These are phyloP conservation scores for Scatophagus argus DNA, from an alignment of 2,113 vertebrate species.

Conservation along the genomic window DNA sequence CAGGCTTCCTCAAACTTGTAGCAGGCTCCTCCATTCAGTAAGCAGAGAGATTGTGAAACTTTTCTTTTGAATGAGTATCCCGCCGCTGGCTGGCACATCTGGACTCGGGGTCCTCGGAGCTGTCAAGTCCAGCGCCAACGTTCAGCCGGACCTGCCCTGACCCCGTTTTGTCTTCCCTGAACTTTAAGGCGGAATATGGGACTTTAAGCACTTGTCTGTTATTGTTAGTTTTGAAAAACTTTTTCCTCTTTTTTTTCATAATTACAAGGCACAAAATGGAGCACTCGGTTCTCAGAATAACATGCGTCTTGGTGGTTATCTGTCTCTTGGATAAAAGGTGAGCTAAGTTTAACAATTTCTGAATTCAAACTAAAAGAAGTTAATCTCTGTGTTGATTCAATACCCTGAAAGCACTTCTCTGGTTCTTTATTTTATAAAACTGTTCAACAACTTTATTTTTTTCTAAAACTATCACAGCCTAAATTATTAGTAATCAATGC, in stretches of 20 bases:
- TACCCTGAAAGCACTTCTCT: neutral
- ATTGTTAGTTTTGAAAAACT: conserved; percentile 17
- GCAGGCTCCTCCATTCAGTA: conserved; percentile 42
- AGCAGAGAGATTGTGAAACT: conserved; percentile 65
- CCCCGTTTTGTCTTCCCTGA: conserved; percentile 7
- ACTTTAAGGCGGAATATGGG: conserved; percentile 59
- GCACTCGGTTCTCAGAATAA: conserved; percentile 69
- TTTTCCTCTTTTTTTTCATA: conserved; percentile 19
- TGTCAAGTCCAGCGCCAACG: conserved; percentile 54
- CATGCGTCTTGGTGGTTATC: conserved; percentile 72
- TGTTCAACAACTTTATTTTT: neutral
- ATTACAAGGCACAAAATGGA: conserved; percentile 74
- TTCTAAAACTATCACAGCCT: neutral
- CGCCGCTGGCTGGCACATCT: conserved; percentile 72
- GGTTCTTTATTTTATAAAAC: neutral
- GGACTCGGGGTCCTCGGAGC: conserved; percentile 59
- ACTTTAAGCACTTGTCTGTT: conserved; percentile 39
- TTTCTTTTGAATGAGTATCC: conserved; percentile 75
- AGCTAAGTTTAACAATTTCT: conserved; percentile 40
- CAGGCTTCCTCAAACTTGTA: conserved; percentile 52
- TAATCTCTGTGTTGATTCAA: neutral
- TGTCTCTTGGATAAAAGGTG: conserved; percentile 81
- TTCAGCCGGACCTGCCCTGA: conserved; percentile 50
- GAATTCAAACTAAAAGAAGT: neutral
- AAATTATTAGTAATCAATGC: neutral